Percentiles rank a stretch among this genome's conserved stretches.
Conservation (phyloP, 2,113 vertebrate genomes). For the Grus americana region DNA sequence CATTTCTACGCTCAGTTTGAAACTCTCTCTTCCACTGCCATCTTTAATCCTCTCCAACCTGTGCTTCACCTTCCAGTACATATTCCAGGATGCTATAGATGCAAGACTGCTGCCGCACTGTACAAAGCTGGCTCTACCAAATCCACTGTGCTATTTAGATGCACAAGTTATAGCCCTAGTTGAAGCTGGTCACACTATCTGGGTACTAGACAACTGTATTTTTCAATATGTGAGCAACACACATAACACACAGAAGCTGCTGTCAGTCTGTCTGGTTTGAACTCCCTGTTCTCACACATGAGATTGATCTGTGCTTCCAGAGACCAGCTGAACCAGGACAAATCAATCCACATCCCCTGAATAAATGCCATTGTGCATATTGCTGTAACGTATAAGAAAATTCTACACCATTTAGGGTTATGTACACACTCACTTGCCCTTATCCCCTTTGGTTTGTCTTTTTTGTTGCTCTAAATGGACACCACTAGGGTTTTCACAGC, state of each 20-base stretch:
- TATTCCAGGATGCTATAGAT: accelerated
- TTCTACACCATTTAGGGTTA: not conserved
- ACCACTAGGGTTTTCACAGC: not conserved
- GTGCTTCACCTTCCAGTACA: not conserved
- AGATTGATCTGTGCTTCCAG: not conserved
- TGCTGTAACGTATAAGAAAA: not conserved
- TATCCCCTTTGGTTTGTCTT: not conserved
- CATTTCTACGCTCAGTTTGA: not conserved
- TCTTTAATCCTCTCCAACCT: not conserved
- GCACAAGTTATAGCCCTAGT: not conserved
- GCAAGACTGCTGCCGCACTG: not conserved
- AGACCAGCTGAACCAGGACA: not conserved
- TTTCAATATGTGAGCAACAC: not conserved
- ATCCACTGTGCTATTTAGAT: not conserved
- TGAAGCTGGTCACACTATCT: not conserved
- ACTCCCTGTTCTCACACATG: not conserved
- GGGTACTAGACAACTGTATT: not conserved
- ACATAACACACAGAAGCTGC: not conserved
- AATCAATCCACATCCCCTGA: not conserved
- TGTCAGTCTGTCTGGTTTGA: not conserved
- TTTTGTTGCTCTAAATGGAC: not conserved
- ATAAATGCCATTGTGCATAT: not conserved
- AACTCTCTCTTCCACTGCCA: not conserved
- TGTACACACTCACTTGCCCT: not conserved
- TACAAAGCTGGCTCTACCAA: not conserved